These are phyloP conservation scores for Sitobion miscanthi DNA, from an alignment of 1,140 invertebrate genomes.

Conservation along the genomic window DNA sequence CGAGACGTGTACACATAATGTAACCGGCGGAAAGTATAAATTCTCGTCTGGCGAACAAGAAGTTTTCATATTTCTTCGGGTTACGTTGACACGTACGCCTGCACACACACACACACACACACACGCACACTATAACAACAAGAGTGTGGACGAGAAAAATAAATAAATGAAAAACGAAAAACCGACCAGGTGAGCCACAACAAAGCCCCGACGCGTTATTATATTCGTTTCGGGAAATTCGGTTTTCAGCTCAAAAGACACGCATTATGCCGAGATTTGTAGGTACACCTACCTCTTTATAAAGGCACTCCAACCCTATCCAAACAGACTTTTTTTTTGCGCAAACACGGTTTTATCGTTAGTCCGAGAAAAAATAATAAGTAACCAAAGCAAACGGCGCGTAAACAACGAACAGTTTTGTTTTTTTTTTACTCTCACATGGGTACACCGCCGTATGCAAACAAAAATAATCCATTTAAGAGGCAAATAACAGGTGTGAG, in stretches of 20 bases:
- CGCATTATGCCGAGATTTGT: not conserved
- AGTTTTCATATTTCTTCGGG: conserved; percentile 23
- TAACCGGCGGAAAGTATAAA: not conserved
- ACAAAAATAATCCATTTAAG: not conserved
- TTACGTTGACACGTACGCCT: not conserved
- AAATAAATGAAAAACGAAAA: conserved; percentile 1
- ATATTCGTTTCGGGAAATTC: not conserved
- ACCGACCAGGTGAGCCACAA: not conserved
- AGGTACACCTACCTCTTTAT: not conserved
- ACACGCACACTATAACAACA: not conserved
- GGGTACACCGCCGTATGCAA: too few species aligned
- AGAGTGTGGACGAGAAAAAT: not conserved
- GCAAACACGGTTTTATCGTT: not conserved
- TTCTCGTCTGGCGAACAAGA: not conserved
- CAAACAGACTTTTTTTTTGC: not conserved
- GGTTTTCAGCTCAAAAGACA: conserved; percentile 10
- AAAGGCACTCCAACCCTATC: not conserved
- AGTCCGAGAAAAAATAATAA: not conserved
- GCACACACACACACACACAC: not conserved
- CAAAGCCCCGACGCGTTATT: not conserved
- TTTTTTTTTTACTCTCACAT: not conserved
- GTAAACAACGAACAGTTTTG: not conserved
- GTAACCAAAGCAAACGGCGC: not conserved
- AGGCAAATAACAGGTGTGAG: not conserved
- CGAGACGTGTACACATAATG: not conserved